Conservation (phyloP, 2,797 vertebrate genomes). For the Octomys mimax region DNA sequence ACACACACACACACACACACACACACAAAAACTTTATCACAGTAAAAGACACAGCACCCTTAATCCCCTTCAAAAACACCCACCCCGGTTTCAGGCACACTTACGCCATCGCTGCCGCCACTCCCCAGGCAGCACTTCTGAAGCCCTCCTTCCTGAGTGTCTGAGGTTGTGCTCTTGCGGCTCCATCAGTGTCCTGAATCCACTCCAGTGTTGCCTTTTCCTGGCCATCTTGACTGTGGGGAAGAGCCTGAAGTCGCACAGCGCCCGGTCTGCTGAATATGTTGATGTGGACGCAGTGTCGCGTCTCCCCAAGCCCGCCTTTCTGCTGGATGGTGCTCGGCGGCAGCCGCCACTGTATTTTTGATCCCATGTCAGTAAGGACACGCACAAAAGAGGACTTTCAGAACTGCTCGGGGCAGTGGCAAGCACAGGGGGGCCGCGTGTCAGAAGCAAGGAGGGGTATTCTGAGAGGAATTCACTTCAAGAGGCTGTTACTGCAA, state of each 20-base stretch:
- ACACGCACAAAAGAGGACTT: neutral
- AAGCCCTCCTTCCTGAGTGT: neutral
- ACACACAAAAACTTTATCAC: neutral
- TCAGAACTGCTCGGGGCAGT: neutral
- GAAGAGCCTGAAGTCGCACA: neutral
- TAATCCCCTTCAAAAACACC: neutral
- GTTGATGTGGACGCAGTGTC: neutral
- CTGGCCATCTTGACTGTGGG: neutral
- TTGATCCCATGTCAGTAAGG: neutral
- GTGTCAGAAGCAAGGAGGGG: neutral
- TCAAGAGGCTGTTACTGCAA: too few species aligned
- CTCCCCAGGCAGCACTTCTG: neutral
- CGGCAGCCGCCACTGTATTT: neutral
- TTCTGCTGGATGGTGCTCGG: neutral
- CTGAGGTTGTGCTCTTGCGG: neutral
- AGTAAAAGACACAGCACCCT: neutral
- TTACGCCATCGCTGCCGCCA: neutral
- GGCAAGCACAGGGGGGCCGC: neutral
- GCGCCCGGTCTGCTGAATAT: too few species aligned
- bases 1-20: too few species aligned
- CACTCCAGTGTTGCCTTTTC: neutral
- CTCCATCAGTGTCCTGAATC: neutral
- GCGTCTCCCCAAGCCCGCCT: neutral
- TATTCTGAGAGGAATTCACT: neutral
- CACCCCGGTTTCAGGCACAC: neutral